Evolutionary conservation across 1,140 invertebrate genomes (phyloP).

Genomic region (Riptortus pedestris): DNA sequence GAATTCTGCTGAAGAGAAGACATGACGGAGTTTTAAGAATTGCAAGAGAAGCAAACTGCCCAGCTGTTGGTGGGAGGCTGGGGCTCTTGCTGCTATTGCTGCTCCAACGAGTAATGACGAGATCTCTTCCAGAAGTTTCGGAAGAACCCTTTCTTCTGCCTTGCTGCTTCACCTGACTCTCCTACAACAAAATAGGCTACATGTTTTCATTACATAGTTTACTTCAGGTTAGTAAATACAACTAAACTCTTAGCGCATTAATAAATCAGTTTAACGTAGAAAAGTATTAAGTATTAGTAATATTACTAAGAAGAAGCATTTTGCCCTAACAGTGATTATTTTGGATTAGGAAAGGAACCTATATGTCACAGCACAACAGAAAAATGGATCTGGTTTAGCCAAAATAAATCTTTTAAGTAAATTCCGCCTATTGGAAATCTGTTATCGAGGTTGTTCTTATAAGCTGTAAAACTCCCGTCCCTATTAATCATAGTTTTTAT

Average conservation of each 20-base stretch:
- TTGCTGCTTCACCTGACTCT: conserved; percentile 45
- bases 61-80: background rate
- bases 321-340: background rate
- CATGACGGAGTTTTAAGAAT: background rate
- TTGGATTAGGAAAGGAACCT: background rate
- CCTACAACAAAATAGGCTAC: conserved; percentile 43
- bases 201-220: conserved; percentile 5
- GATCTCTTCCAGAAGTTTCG: conserved; percentile 73
- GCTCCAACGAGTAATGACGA: conserved; percentile 68
- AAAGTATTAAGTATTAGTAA: too few relatives aligned
- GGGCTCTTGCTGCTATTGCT: conserved; percentile 48
- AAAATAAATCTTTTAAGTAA: too few relatives aligned
- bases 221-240: conserved; percentile 5
- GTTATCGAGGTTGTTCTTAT: too few relatives aligned
- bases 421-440: too few relatives aligned
- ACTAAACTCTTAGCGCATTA: too few relatives aligned
- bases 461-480: too few relatives aligned
- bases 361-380: background rate
- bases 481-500: too few relatives aligned
- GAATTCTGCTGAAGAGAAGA: background rate
- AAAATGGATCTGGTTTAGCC: too few relatives aligned
- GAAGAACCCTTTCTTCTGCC: conserved; percentile 73
- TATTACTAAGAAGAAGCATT: background rate
- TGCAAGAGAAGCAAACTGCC: conserved; percentile 11
- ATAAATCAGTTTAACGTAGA: too few relatives aligned